These are phyloP conservation scores for Brachionichthys hirsutus DNA, from an alignment of 2,113 vertebrate species.

Conservation along the genomic window DNA sequence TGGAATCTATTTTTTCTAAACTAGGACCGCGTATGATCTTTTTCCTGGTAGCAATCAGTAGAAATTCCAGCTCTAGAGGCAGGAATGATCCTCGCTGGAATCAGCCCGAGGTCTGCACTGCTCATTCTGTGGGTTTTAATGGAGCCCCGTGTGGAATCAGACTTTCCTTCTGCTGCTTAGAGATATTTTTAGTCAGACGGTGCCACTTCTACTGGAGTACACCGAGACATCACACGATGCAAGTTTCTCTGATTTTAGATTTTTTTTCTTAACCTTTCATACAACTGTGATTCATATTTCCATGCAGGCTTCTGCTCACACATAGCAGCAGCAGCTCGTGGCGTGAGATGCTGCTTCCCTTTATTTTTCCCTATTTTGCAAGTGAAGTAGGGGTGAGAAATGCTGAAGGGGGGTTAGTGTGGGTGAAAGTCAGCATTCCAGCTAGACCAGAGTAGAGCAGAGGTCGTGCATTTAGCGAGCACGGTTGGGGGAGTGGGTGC, in stretches of 20 bases:
- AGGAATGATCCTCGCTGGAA: slow-evolving; percentile 47
- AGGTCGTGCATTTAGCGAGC: slow-evolving; percentile 43
- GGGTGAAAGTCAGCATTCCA: slow-evolving; percentile 63
- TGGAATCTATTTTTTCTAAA: slow-evolving; percentile 48
- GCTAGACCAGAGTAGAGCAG: slow-evolving; percentile 46
- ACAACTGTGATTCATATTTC: slow-evolving; percentile 24
- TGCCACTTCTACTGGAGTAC: slow-evolving; percentile 45
- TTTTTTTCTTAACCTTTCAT: neutral
- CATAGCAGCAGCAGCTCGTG: slow-evolving; percentile 27
- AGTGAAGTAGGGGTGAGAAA: slow-evolving; percentile 36
- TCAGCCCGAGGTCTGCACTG: slow-evolving; percentile 43
- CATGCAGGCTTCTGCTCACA: slow-evolving; percentile 14
- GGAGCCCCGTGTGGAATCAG: slow-evolving; percentile 54
- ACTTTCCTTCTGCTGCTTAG: slow-evolving; percentile 60
- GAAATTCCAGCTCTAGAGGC: slow-evolving; percentile 43
- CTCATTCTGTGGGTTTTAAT: slow-evolving; percentile 66
- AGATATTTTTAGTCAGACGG: slow-evolving; percentile 56
- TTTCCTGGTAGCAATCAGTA: slow-evolving; percentile 35
- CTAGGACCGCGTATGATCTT: slow-evolving; percentile 40
- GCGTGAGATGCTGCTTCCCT: slow-evolving; percentile 20
- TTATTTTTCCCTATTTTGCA: slow-evolving; percentile 28
- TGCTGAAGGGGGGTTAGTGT: slow-evolving; percentile 32
- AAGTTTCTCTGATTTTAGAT: slow-evolving; percentile 30
- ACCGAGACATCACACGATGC: slow-evolving; percentile 33
- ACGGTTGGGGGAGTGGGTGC: slow-evolving; percentile 67